These are phyloP conservation scores for Zoanthus gigantus DNA, from an alignment of 92 coral and sea anemone genomes.

Conservation along the genomic window DNA sequence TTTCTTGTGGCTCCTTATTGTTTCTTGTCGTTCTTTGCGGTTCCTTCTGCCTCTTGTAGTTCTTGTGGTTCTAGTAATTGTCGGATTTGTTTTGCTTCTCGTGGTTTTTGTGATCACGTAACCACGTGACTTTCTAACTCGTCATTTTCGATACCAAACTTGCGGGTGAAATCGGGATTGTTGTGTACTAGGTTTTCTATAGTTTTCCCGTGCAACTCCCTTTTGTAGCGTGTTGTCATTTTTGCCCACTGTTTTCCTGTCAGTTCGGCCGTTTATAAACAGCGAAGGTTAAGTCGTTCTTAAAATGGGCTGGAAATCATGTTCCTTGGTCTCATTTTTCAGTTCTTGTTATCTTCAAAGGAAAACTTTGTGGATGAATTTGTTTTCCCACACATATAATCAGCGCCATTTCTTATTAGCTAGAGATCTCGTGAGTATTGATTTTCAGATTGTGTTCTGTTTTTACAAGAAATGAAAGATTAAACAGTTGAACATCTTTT, in stretches of 20 bases:
- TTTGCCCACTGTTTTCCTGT: no score
- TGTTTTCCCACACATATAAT: not conserved
- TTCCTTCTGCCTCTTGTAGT: not conserved
- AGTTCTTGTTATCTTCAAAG: conserved; percentile 1
- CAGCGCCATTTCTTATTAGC: not conserved
- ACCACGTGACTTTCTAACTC: not conserved
- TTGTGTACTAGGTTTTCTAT: not conserved
- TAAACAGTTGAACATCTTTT: no score
- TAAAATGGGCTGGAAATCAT: not conserved
- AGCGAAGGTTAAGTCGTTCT: not conserved
- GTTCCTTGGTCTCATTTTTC: not conserved
- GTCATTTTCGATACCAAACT: not conserved
- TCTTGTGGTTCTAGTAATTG: not conserved
- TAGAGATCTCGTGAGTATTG: not conserved
- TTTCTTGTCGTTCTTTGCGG: not conserved
- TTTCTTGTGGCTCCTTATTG: not conserved
- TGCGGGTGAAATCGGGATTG: not conserved
- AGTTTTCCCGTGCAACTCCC: not conserved
- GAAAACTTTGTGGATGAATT: not conserved
- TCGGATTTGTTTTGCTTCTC: not conserved
- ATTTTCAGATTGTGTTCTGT: no score
- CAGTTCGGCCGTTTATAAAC: no score
- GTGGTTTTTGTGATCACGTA: not conserved
- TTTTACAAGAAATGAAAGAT: no score
- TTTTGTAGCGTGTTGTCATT: not conserved